Evolutionary conservation across 2,797 vertebrate genomes (phyloP), one percentile per base, ranked within the genome.

Genomic region (Mormyrus hasselquistii): DNA sequence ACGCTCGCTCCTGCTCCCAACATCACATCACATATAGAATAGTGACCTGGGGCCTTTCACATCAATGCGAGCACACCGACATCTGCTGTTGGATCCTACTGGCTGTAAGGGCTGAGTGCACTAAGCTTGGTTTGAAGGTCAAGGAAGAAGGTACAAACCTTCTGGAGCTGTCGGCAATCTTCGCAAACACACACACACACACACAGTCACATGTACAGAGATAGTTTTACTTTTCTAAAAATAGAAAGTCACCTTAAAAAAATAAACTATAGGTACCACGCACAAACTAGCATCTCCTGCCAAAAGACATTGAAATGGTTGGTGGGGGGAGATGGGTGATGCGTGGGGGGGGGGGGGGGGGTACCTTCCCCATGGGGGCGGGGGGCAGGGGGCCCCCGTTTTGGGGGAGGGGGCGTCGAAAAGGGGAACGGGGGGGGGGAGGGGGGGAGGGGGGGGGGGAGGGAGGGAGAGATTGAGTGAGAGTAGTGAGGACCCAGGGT

Each of bases 251-350:
- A 22, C n/a, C 9, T 22, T 94, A 94, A 93, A 62, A 49, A 87
- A 94, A 94, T 94, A 95, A 94, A 94, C 94, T 94, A 94, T 93
- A 95, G 95, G 94, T 92, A 93, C 94, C 94, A 94, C 94, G 94
- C 94, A 94, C 95, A 94, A 95, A 95, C 95, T 95, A 95, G 95
- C 94, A 93, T 90, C 90, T 93, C 93, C 94, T 95, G 94, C 94
- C 94, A 94, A 94, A 25, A 95, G 93, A 92, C 88, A 73, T 82
- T 22, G 50, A 69, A 29, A 29, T 57, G 52, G 85, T 29, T 16
- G 52, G 50, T 14, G 44, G 49, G 3, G 50, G 14, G 8, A 16
- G n/a, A 47, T 25, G 47, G n/a, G 84, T 9, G 2, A 29, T 2
- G 19, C n/a, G n/a, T n/a, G n/a, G n/a, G n/a, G n/a, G n/a, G n/a